Percentiles rank a stretch among this genome's conserved stretches.
Evolutionary conservation across 2,797 vertebrate genomes (phyloP).

Genomic region (Gadopsis bispinosus): DNA sequence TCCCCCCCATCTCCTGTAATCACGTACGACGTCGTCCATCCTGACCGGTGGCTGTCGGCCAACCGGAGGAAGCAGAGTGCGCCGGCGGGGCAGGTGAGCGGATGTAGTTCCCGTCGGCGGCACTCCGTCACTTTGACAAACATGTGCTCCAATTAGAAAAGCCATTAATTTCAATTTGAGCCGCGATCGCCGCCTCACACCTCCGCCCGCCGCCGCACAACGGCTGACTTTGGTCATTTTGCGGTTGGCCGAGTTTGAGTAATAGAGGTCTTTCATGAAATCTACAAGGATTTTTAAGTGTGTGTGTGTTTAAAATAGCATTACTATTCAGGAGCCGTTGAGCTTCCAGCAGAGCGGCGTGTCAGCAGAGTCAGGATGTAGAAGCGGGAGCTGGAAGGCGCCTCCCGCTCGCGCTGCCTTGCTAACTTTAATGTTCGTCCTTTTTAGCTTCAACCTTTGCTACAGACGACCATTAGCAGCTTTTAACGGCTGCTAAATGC

Average conservation of each 20-base stretch:
- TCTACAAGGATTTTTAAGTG: slow-evolving; percentile 37
- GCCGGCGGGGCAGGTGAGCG: slow-evolving; percentile 46
- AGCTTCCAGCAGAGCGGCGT: slow-evolving; percentile 46
- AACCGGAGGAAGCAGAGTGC: slow-evolving; percentile 38
- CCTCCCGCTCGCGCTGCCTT: slow-evolving; percentile 40
- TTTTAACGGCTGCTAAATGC: slow-evolving; percentile 48
- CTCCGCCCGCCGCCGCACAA: slow-evolving; percentile 61
- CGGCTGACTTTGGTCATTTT: slow-evolving; percentile 78
- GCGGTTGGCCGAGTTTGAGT: slow-evolving; percentile 75
- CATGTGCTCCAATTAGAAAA: slow-evolving; percentile 80
- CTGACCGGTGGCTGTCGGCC: slow-evolving; percentile 27
- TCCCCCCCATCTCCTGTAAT: slow-evolving; percentile 12
- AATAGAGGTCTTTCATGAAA: slow-evolving; percentile 68
- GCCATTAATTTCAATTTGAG: slow-evolving; percentile 75
- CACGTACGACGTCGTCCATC: slow-evolving; percentile 32
- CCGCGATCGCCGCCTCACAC: slow-evolving; percentile 48
- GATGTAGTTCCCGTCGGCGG: slow-evolving; percentile 52
- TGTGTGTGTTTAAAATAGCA: slow-evolving; percentile 49
- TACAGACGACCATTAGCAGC: slow-evolving; percentile 45
- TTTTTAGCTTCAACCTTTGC: slow-evolving; percentile 59
- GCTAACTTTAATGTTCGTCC: slow-evolving; percentile 55
- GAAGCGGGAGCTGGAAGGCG: slow-evolving; percentile 27
- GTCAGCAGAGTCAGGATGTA: slow-evolving; percentile 49
- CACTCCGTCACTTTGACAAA: slow-evolving; percentile 73
- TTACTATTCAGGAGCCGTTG: slow-evolving; percentile 47